Evolutionary conservation across 1,140 invertebrate species (phyloP).

Genomic region (Trypoxylus dichotomus): DNA sequence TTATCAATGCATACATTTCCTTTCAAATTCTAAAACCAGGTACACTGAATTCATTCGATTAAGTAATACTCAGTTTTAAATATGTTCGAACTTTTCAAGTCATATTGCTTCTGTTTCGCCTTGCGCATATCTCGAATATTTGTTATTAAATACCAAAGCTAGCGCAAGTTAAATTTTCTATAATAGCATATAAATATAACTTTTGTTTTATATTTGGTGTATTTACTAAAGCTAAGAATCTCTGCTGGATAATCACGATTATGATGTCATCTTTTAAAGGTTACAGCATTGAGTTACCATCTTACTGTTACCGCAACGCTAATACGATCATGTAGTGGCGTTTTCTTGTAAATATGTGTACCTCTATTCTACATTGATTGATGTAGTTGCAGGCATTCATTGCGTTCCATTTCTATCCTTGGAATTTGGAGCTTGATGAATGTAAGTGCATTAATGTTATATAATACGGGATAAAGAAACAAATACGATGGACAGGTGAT

Average conservation of each 20-base stretch:
- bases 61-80: not conserved
- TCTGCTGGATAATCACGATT: not conserved
- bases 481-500: not conserved
- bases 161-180: too few relatives aligned
- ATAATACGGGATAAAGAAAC: not conserved
- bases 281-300: not conserved
- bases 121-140: too few relatives aligned
- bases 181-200: not conserved
- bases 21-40: not conserved
- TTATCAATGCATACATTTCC: not conserved
- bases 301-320: not conserved
- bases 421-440: not conserved
- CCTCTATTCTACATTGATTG: not conserved
- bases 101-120: not conserved
- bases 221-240: constrained; percentile 5
- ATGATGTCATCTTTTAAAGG: constrained; percentile 15
- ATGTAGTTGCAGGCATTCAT: not conserved
- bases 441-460: not conserved
- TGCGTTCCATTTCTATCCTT: not conserved
- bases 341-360: constrained; percentile 12
- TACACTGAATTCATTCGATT: not conserved
- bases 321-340: not conserved
- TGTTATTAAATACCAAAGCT: too few relatives aligned
- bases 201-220: not conserved
- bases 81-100: not conserved